Base-by-base conservation (phyloP, 2,797 vertebrate genomes). In the Anguilla pacifica region DNA sequence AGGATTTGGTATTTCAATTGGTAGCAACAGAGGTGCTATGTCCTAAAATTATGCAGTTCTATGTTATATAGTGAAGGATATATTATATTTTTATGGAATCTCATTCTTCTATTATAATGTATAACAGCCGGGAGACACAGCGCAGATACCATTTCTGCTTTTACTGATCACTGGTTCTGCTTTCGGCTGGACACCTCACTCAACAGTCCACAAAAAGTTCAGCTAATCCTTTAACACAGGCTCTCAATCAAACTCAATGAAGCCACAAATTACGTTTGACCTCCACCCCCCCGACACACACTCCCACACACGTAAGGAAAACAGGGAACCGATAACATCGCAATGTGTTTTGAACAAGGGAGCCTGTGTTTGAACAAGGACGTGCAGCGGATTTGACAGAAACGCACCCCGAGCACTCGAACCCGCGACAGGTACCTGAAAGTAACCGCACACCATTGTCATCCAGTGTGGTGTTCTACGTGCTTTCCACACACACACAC, bases 391-490 rank as follows among this genome's bases (percentile, higher is more conserved):
- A 35, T 77, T 77, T 39, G 28, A 17, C 17, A 15, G 2, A 35
- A 35, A 15, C 17, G 13, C 35, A 77, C 72, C 70, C 10, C 35
- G 35, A 17, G 72, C 35, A 15, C 9, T 19, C 35, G 19, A 13
- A 77, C 31, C 72, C 31, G 6, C 13, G 10, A n/a, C 72, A 77
- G 72, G 72, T 15, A 83, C 61, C 25, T n/a, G 5, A 25, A 55
- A n/a, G 84, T 70, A 86, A 70, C 55, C 57, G 74, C 85, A 83
- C 39, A 25, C 64, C 85, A 53, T 74, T 77, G 70, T 70, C 46
- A 17, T 13, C 31, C 28, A 6, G 13, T 82, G 57, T n/a, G 43
- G 74, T 28, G 17, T 49, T 61, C 43, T n/a, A 55, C 83, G 55
- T 35, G 57, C 9, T 11, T 11, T 61, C 53, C 83, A 10, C 72